Evolutionary conservation across 2,113 vertebrate genomes (phyloP).

Genomic region (Lophochroa leadbeateri): DNA sequence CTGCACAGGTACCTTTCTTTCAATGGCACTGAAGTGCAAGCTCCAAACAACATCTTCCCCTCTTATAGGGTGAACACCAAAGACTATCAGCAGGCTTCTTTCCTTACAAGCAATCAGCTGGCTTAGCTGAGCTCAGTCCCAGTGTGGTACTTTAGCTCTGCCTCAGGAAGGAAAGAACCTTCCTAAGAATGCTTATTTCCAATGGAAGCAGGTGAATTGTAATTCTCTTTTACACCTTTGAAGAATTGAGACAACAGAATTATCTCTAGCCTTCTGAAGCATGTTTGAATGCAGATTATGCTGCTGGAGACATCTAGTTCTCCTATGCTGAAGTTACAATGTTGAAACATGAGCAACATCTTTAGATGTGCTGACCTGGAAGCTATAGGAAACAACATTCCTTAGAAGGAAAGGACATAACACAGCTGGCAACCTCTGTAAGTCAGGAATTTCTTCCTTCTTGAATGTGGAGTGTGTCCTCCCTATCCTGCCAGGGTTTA

Average conservation of each 20-base stretch:
- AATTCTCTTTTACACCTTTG: neutral
- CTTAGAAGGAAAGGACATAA: neutral
- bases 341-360: neutral
- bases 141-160: neutral
- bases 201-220: neutral
- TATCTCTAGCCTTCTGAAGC: neutral
- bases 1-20: neutral
- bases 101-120: neutral
- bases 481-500: neutral
- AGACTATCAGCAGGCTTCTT: neutral
- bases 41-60: neutral
- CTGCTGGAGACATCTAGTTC: neutral
- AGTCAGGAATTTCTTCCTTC: neutral
- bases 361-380: neutral
- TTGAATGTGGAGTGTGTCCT: neutral
- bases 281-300: accelerated
- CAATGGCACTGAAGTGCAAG: neutral
- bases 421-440: neutral
- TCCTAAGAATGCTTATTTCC: neutral
- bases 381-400: neutral
- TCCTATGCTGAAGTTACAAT: neutral
- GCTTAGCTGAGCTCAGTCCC: neutral
- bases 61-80: neutral
- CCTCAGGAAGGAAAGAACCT: neutral
- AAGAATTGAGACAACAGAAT: neutral